A percentile compares a stretch with the other conserved stretches of the same genome.
Conservation (phyloP, 2,113 vertebrate genomes). For the Campylomormyrus tamandua region DNA sequence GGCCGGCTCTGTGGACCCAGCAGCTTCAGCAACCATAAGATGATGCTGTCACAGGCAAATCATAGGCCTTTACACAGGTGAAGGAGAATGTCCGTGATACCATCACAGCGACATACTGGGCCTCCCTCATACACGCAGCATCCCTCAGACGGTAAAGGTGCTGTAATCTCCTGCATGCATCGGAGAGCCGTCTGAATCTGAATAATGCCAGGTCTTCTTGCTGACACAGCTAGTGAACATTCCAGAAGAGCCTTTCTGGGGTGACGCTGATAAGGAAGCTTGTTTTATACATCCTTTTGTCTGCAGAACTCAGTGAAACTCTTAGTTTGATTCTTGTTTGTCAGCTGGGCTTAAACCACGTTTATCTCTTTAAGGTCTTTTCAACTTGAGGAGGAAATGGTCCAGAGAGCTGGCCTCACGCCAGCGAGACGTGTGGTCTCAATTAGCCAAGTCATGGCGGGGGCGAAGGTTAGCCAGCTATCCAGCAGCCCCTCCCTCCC, state of each 20-base stretch:
- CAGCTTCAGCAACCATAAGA: background rate
- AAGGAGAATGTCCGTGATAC: background rate
- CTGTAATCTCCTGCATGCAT: background rate
- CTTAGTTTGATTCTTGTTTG: background rate
- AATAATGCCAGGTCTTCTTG: background rate
- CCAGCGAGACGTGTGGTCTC: background rate
- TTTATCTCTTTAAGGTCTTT: background rate
- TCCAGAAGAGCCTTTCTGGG: background rate
- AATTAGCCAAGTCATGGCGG: background rate
- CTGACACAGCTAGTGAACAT: background rate
- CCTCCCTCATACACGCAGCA: background rate
- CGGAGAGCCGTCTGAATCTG: background rate
- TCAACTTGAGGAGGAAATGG: background rate
- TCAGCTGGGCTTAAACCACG: background rate
- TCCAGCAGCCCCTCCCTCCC: background rate
- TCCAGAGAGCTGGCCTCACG: background rate
- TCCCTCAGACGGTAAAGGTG: background rate
- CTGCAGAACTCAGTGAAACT: background rate
- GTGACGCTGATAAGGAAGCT: background rate
- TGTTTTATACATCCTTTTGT: background rate
- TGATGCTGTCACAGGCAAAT: background rate
- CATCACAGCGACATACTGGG: background rate
- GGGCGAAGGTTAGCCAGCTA: background rate
- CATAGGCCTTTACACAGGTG: background rate
- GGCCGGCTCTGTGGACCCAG: background rate